A percentile compares a stretch with the other conserved stretches of the same genome.
Evolutionary conservation across 2,797 vertebrate genomes (phyloP).

Genomic region (Myripristis murdjan): DNA sequence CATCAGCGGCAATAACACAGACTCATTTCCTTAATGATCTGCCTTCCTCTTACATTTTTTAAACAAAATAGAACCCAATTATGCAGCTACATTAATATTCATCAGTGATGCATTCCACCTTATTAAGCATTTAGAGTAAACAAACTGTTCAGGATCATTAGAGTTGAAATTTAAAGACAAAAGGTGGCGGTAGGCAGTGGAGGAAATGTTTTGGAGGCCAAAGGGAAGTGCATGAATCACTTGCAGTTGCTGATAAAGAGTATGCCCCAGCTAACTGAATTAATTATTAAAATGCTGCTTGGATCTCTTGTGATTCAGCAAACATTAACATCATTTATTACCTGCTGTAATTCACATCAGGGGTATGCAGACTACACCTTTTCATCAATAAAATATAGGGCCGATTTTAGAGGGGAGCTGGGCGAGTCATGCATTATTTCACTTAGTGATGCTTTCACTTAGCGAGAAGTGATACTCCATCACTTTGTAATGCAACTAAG

Average conservation of each 20-base stretch:
- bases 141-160: conserved; percentile 36
- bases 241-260: conserved; percentile 30
- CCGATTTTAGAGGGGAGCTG: neutral
- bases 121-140: conserved; percentile 45
- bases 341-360: conserved; percentile 50
- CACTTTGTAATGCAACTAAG: neutral
- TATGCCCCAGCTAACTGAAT: conserved; percentile 41
- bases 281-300: conserved; percentile 63
- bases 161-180: conserved; percentile 38
- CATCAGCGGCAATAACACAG: conserved; percentile 17
- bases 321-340: conserved; percentile 55
- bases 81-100: conserved; percentile 46
- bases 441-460: too few relatives aligned
- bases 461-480: neutral
- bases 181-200: neutral
- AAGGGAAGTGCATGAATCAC: conserved; percentile 24
- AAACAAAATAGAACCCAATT: conserved; percentile 32
- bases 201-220: conserved; percentile 14
- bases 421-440: neutral
- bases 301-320: conserved; percentile 60
- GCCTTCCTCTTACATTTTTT: conserved; percentile 30
- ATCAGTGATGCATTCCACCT: conserved; percentile 34
- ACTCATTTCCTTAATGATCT: conserved; percentile 41
- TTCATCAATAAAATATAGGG: conserved; percentile 55
- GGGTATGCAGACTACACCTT: conserved; percentile 29